These are phyloP conservation scores for Pantherophis guttatus DNA, from an alignment of 2,113 vertebrate species.

Conservation along the genomic window DNA sequence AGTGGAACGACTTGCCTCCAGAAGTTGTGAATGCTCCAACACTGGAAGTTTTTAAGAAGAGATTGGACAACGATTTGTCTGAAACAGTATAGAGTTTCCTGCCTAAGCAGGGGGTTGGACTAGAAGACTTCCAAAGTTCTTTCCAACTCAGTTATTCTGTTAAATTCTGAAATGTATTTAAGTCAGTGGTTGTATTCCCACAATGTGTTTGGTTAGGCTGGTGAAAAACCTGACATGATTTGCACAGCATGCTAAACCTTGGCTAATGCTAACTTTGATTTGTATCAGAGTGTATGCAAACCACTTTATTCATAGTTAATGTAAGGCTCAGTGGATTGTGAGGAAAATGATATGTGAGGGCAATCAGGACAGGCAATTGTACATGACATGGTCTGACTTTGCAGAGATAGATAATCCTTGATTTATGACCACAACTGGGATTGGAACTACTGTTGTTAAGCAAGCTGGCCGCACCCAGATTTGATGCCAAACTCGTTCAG, in stretches of 20 bases:
- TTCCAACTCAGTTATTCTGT: too few relatives aligned
- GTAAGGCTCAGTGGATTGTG: neutral
- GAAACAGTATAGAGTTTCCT: too few relatives aligned
- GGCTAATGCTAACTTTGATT: neutral
- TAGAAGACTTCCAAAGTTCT: too few relatives aligned
- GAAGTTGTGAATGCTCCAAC: too few relatives aligned
- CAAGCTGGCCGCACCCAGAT: neutral
- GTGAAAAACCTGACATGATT: neutral
- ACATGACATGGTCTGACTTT: neutral
- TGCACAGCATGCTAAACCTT: neutral
- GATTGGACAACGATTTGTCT: too few relatives aligned
- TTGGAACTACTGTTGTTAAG: neutral
- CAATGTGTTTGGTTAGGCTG: neutral
- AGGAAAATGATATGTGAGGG: neutral
- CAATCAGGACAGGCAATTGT: neutral
- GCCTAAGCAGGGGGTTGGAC: too few relatives aligned
- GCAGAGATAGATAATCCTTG: neutral
- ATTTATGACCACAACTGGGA: neutral
- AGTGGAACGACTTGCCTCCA: too few relatives aligned
- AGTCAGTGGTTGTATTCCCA: neutral
- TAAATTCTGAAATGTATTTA: neutral
- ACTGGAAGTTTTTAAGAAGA: too few relatives aligned
- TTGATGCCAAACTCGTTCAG: neutral
- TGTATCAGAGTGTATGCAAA: neutral
- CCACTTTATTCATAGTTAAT: neutral